Evolutionary conservation across 2,888 invertebrate genomes (phyloP).

Genomic region (Drosophila picticornis): DNA sequence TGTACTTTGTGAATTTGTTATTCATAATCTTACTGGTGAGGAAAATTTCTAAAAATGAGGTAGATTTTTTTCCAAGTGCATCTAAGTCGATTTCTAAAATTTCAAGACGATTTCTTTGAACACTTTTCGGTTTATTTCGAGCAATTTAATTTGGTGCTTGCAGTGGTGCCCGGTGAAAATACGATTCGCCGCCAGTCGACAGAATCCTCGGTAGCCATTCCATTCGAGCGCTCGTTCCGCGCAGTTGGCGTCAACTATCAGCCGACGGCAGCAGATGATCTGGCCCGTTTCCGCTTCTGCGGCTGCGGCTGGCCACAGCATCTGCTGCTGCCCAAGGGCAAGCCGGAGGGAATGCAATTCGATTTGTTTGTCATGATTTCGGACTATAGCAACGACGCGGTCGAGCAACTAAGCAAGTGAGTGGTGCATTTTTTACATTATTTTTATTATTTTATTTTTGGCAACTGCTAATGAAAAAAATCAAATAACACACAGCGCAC

Average conservation of each 20-base stretch:
- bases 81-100: background rate
- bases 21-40: too few relatives aligned
- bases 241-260: constrained; percentile 88
- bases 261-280: constrained; percentile 83
- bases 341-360: constrained; percentile 88
- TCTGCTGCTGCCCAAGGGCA: constrained; percentile 91
- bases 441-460: too few relatives aligned
- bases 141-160: constrained; percentile 16
- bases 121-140: background rate
- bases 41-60: background rate
- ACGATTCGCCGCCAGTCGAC: constrained; percentile 88
- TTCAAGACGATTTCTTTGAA: rapidly evolving
- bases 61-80: background rate
- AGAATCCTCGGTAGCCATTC: constrained; percentile 92
- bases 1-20: background rate
- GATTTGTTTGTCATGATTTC: constrained; percentile 92
- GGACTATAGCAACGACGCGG: constrained; percentile 88
- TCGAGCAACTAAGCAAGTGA: constrained; percentile 82
- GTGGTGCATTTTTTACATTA: constrained; percentile 72
- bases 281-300: constrained; percentile 91
- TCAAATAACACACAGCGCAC: constrained; percentile 76
- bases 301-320: constrained; percentile 96
- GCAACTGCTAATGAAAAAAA: constrained; percentile 6
- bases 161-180: constrained; percentile 90
- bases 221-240: constrained; percentile 92